These are phyloP conservation scores for Homalodisca vitripennis DNA, from an alignment of 1,140 invertebrate species.

Conservation along the genomic window DNA sequence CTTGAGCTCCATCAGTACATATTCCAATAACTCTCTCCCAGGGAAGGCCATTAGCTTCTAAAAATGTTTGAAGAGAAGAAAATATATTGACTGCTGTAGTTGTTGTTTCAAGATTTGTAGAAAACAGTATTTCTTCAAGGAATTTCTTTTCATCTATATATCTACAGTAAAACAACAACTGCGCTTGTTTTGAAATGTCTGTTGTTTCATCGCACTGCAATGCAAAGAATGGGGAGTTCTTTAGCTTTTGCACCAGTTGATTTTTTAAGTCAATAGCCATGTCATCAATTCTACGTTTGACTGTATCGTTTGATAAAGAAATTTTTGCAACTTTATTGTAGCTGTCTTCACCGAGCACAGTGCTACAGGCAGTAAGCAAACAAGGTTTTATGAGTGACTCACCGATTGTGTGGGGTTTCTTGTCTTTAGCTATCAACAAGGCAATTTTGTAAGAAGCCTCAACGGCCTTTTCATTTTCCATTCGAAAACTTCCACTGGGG, in stretches of 20 bases:
- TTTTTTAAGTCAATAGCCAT: constrained; percentile 30
- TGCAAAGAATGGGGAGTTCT: constrained; percentile 33
- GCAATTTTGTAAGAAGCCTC: constrained; percentile 33
- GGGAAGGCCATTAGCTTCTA: constrained; percentile 26
- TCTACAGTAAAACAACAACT: constrained; percentile 30
- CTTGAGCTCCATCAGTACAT: constrained; percentile 48
- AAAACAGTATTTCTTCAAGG: constrained; percentile 31
- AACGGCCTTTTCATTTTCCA: constrained; percentile 26
- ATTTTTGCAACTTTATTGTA: constrained; percentile 1
- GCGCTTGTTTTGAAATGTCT: constrained; percentile 26
- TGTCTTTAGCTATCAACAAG: constrained; percentile 33
- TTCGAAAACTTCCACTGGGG: constrained; percentile 24
- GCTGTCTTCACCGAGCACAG: constrained; percentile 19
- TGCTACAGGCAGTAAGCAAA: constrained; percentile 30
- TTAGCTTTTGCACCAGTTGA: constrained; percentile 30
- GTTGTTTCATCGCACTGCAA: constrained; percentile 34
- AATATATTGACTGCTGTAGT: constrained; percentile 32
- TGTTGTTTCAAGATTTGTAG: constrained; percentile 29
- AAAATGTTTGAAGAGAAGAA: constrained; percentile 24
- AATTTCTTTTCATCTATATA: constrained; percentile 29
- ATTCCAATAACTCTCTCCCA: constrained; percentile 42
- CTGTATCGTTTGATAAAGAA: constrained; percentile 21
- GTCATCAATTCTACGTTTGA: constrained; percentile 32
- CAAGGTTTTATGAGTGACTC: constrained; percentile 30
- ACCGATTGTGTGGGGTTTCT: constrained; percentile 35